Conservation (phyloP, 2,888 invertebrate species). For the Leptinotarsa rubiginosa region DNA sequence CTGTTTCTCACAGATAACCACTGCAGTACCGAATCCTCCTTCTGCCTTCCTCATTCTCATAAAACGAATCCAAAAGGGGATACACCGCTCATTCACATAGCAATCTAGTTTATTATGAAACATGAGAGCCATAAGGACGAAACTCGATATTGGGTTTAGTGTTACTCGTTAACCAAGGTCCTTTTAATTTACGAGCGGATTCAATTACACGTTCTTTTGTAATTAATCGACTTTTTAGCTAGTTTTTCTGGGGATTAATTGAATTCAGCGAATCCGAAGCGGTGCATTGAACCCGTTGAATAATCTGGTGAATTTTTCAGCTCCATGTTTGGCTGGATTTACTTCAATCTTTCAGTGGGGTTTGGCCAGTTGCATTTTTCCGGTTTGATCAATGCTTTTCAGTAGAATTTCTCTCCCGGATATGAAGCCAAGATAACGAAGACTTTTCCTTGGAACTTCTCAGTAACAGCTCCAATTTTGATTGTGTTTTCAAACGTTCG, state of each 20-base stretch:
- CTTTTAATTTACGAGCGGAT: constrained; percentile 21
- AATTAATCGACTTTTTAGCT: constrained; percentile 15
- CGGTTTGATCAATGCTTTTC: not conserved
- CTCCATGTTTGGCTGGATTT: not conserved
- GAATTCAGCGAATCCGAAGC: constrained; percentile 17
- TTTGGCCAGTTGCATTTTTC: not conserved
- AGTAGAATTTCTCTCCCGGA: too few relatives aligned
- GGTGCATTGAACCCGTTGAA: constrained; percentile 6
- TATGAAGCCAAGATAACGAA: too few relatives aligned
- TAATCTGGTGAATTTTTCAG: constrained; percentile 16
- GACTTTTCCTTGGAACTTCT: too few relatives aligned
- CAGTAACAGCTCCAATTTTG: too few relatives aligned
- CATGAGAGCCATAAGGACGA: constrained; percentile 9
- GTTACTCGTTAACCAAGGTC: constrained; percentile 25
- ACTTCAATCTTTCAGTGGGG: not conserved
- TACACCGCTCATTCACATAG: not conserved
- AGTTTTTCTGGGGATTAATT: constrained; percentile 19
- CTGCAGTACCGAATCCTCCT: not conserved
- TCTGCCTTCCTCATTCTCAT: not conserved
- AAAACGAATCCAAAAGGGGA: constrained; percentile 5
- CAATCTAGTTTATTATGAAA: constrained; percentile 26
- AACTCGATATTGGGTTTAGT: constrained; percentile 22
- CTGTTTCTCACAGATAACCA: too few relatives aligned
- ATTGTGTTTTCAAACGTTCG: too few relatives aligned
- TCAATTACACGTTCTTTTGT: constrained; percentile 24